A percentile compares a stretch with the other conserved stretches of the same genome.
These are phyloP conservation scores for Marmota flaviventris DNA, from an alignment of 2,113 vertebrate genomes.

Conservation along the genomic window DNA sequence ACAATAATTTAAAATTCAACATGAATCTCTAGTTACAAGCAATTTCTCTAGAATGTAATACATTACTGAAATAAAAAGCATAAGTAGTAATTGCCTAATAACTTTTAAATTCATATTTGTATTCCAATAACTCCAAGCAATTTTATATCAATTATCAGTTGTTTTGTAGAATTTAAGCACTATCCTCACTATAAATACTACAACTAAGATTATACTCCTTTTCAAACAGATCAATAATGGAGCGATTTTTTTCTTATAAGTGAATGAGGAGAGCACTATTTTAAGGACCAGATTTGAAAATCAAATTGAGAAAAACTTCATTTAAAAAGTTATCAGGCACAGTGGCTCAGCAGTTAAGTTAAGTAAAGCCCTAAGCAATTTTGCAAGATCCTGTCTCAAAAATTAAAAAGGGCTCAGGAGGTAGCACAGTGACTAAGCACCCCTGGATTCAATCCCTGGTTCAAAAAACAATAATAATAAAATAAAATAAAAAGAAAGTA, in stretches of 20 bases:
- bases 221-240: constrained; percentile 37
- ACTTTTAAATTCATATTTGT: constrained; percentile 43
- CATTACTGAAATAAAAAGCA: constrained; percentile 43
- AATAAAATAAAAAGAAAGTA: not conserved
- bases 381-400: not conserved
- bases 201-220: not conserved
- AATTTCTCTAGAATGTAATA: constrained; percentile 46
- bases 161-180: constrained; percentile 12
- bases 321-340: not conserved
- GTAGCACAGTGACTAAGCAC: not conserved
- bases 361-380: not conserved
- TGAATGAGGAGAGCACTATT: not conserved
- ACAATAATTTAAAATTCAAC: constrained; percentile 41
- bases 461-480: not conserved
- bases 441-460: not conserved
- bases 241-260: constrained; percentile 24
- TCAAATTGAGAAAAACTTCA: constrained; percentile 63
- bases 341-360: not conserved
- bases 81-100: constrained; percentile 25
- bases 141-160: constrained; percentile 59
- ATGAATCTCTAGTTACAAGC: not conserved
- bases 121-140: constrained; percentile 52
- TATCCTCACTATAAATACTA: not conserved
- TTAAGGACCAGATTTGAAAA: constrained; percentile 56
- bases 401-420: not conserved